phyloP scores from a whole-genome alignment of 2,113 vertebrate genomes.

The Prinia subflava region DNA sequence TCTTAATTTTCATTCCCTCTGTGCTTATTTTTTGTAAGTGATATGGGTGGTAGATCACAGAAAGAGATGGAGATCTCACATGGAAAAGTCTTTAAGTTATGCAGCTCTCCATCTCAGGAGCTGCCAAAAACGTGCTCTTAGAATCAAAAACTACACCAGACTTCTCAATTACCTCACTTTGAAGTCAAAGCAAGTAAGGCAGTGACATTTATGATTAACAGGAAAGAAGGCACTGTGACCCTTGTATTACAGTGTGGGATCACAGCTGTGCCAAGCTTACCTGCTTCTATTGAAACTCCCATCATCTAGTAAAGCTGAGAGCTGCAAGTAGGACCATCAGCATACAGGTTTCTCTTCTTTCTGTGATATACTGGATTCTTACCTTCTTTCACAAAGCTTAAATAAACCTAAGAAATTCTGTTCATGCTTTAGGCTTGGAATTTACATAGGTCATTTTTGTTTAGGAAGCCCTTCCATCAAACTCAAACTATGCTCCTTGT shows the following conservation, averaged over 20 bases:
- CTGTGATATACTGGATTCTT: not conserved
- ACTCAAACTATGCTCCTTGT: not conserved
- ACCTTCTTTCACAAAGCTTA: not conserved
- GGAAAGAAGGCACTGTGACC: not conserved
- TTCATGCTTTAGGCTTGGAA: not conserved
- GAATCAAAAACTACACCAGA: not conserved
- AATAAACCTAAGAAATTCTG: not conserved
- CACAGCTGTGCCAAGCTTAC: not conserved
- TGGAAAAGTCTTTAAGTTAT: not conserved
- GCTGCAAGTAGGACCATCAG: not conserved
- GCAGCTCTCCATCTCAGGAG: not conserved
- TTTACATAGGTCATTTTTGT: not conserved
- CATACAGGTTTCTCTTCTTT: not conserved
- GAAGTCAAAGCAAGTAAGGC: not conserved
- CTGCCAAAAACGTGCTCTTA: not conserved
- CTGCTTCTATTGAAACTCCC: not conserved
- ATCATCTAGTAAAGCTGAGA: not conserved
- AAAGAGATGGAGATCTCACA: not conserved
- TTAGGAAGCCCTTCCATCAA: not conserved
- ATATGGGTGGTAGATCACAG: not conserved
- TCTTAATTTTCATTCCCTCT: not conserved
- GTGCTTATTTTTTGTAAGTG: not conserved
- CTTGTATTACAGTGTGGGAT: not conserved
- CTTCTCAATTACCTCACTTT: not conserved
- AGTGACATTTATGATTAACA: not conserved